A percentile compares a stretch with the other conserved stretches of the same genome.
Conservation (phyloP, 2,888 invertebrate genomes). For the Lycia hirtaria region DNA sequence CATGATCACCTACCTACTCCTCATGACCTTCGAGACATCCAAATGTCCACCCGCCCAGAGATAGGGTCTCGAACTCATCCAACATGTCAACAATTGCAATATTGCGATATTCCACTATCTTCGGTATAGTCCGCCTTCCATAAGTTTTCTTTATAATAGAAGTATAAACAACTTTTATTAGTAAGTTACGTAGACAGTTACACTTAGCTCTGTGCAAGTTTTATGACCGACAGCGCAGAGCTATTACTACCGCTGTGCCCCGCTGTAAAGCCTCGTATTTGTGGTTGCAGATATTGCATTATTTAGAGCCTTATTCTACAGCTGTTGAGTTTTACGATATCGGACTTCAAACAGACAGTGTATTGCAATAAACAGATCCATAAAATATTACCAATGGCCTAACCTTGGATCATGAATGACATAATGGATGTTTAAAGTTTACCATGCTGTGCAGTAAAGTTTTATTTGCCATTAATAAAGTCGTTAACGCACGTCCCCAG, state of each 20-base stretch:
- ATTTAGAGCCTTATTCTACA: constrained; percentile 7
- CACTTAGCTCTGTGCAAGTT: background rate
- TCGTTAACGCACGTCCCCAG: constrained; percentile 54
- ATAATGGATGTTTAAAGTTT: constrained; percentile 47
- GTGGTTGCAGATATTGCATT: constrained; percentile 14
- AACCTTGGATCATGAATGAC: constrained; percentile 57
- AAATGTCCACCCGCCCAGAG: constrained; percentile 45
- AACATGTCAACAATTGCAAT: constrained; percentile 35
- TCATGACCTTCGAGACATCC: constrained; percentile 59
- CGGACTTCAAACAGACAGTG: constrained; percentile 22
- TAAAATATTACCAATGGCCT: constrained; percentile 48
- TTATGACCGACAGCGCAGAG: background rate
- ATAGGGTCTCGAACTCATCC: constrained; percentile 44
- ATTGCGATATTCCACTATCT: constrained; percentile 24
- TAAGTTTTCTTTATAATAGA: background rate
- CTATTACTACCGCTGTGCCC: background rate
- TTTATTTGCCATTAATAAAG: constrained; percentile 68
- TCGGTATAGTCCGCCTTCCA: constrained; percentile 9
- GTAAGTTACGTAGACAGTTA: too few relatives aligned
- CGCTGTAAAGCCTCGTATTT: constrained; percentile 1
- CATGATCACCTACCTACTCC: constrained; percentile 62
- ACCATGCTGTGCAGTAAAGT: constrained; percentile 51
- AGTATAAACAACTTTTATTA: too few relatives aligned
- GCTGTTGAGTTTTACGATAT: constrained; percentile 12
- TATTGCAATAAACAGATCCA: constrained; percentile 31